Conservation (phyloP, 37 sponge, comb jelly and placozoan genomes). For the Cliona cf. orientalis region DNA sequence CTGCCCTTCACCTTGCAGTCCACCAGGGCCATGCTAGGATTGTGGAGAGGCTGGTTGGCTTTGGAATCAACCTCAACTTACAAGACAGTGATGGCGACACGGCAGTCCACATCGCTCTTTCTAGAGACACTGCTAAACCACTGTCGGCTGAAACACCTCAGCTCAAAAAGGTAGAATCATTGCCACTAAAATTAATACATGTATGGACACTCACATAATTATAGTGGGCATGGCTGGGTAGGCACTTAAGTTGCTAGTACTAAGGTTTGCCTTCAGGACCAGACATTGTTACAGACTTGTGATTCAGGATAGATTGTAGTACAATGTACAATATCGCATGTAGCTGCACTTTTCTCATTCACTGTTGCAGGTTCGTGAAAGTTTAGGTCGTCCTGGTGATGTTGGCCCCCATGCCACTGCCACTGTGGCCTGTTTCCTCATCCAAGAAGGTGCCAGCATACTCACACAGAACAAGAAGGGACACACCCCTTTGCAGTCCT, state of each 20-base stretch:
- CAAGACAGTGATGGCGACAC: slow-evolving; percentile 76
- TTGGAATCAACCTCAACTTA: slow-evolving; percentile 62
- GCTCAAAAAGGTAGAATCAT: slow-evolving; percentile 50
- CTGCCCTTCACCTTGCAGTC: slow-evolving; percentile 81
- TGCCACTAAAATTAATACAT: no score
- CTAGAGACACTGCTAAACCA: slow-evolving; percentile 13
- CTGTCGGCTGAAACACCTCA: slow-evolving; percentile 61
- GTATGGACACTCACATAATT: no score
- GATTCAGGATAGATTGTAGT: no score
- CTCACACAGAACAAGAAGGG: slow-evolving; percentile 69
- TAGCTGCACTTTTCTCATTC: neutral
- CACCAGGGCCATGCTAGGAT: slow-evolving; percentile 61
- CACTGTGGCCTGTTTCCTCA: slow-evolving; percentile 83
- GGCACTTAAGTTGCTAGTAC: no score
- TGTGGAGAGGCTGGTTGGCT: slow-evolving; percentile 83
- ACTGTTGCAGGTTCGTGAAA: slow-evolving; percentile 15
- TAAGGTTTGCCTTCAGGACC: no score
- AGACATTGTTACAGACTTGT: no score
- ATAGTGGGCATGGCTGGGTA: no score
- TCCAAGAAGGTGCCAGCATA: slow-evolving; percentile 84
- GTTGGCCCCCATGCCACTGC: slow-evolving; percentile 13
- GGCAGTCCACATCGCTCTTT: slow-evolving; percentile 75
- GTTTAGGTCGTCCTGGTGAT: slow-evolving; percentile 1
- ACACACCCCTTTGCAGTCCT: slow-evolving; percentile 67
- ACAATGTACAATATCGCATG: no score